Base-by-base conservation (phyloP, 2,888 invertebrate genomes). In the Hypolimnas misippus region DNA sequence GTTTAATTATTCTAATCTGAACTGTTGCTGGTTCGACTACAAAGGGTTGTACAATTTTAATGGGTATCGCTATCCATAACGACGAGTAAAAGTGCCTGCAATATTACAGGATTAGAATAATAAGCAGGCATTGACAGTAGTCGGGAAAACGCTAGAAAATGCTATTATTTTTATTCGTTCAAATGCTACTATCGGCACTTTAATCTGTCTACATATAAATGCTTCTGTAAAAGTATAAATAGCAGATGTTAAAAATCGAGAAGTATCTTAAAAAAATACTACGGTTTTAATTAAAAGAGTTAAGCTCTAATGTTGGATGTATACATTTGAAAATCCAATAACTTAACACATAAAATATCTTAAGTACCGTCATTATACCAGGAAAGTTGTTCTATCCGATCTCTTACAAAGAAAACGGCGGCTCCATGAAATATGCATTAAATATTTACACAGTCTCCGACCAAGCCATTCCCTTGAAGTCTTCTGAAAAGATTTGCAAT, bases 371-470 rank as follows among this genome's bases (percentile, higher is more conserved):
- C 63, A 57, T 65, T 67, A 57, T 61, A 59, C 55, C 17, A 54
- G 8, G 35, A 54, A 61, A 79, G 80, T 82, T 84, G 84, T 84
- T 85, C 78, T 77, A 79, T 80, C 77, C 77, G 83, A 85, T 87
- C 80, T 84, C 78, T 85, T 86, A 82, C 84, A 87, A 85, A 86
- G 86, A 82, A 87, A 89, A 86, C 79, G 82, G 78, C 78, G 78
- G 79, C 79, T 79, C 84, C 85, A 89, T 91, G 89, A 89, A 91
- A 90, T 89, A 89, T 89, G 87, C 88, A 89, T 91, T 86, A 86
- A 89, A 89, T 91, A 89, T 90, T 90, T 89, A 87, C 88, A 79
- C 84, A 87, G 86, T 81, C 83, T 76, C 82, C 75, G 79, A 60
- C 62, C 63, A 79, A 79, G 81, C 79, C 81, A 82, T 82, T 86